These are phyloP conservation scores for Gasterosteus aculeatus DNA, from an alignment of 2,113 vertebrate genomes.

Conservation along the genomic window DNA sequence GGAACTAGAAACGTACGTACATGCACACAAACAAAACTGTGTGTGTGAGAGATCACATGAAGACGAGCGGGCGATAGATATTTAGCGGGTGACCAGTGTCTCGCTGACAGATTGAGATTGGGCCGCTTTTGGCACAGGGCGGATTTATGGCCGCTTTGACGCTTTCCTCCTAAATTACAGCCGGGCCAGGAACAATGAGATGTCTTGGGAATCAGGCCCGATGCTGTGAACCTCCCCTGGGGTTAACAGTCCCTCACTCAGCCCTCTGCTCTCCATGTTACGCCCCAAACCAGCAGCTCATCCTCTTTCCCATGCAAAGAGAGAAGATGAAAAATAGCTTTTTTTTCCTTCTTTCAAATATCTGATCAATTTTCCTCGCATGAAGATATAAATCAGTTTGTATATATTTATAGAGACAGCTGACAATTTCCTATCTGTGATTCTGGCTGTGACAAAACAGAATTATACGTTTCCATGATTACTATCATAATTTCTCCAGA, in stretches of 20 bases:
- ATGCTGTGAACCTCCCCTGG: slow-evolving; percentile 54
- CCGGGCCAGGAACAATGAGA: slow-evolving; percentile 60
- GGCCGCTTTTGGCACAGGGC: slow-evolving; percentile 52
- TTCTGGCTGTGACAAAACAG: slow-evolving; percentile 44
- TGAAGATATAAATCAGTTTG: slow-evolving; percentile 17
- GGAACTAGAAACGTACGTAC: slow-evolving; percentile 49
- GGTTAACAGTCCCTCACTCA: slow-evolving; percentile 64
- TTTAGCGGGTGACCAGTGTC: slow-evolving; percentile 63
- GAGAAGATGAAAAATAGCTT: slow-evolving; percentile 1
- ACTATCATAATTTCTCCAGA: slow-evolving; percentile 46
- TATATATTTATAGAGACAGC: slow-evolving; percentile 22
- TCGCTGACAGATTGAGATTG: slow-evolving; percentile 67
- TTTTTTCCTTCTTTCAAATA: not conserved
- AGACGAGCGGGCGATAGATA: slow-evolving; percentile 28
- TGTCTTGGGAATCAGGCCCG: slow-evolving; percentile 58
- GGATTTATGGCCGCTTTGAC: slow-evolving; percentile 68
- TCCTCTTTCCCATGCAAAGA: slow-evolving; percentile 29
- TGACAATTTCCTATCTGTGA: slow-evolving; percentile 5
- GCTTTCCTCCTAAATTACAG: slow-evolving; percentile 69
- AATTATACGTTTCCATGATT: slow-evolving; percentile 39
- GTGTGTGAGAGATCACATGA: slow-evolving; percentile 30
- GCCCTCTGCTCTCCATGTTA: slow-evolving; percentile 44
- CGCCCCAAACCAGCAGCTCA: slow-evolving; percentile 32
- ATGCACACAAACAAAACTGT: slow-evolving; percentile 44
- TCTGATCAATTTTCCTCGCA: slow-evolving; percentile 3